Evolutionary conservation across 2,888 invertebrate species (phyloP).

Genomic region (Heliconius hortense): DNA sequence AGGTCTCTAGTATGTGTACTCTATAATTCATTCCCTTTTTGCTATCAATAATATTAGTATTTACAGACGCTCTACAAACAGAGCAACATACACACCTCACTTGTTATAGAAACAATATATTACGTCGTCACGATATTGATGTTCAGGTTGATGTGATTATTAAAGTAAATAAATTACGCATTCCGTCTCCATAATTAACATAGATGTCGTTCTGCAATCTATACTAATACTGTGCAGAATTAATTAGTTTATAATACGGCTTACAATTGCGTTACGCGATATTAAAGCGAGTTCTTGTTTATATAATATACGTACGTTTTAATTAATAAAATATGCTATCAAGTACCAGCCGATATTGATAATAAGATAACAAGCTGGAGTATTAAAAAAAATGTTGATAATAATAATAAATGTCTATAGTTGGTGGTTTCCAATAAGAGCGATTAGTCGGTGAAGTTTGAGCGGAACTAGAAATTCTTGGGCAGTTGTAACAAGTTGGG

Average conservation of each 20-base stretch:
- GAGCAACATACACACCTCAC: background rate
- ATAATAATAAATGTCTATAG: background rate
- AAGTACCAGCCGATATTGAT: background rate
- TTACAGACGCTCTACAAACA: background rate
- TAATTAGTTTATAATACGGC: slow-evolving; percentile 38
- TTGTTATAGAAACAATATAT: background rate
- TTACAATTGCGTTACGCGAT: slow-evolving; percentile 28
- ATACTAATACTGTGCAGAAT: slow-evolving; percentile 41
- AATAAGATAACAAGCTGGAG: background rate
- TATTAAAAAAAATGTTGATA: background rate
- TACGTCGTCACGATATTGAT: slow-evolving; percentile 6
- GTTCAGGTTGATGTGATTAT: slow-evolving; percentile 31
- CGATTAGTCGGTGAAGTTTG: slow-evolving; percentile 71
- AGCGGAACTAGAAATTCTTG: slow-evolving; percentile 64
- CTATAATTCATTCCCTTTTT: background rate
- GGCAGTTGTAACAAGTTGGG: slow-evolving; percentile 77
- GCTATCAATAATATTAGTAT: background rate
- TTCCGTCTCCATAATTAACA: slow-evolving; percentile 38
- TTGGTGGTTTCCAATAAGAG: slow-evolving; percentile 27
- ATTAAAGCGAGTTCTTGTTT: slow-evolving; percentile 8
- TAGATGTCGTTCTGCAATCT: slow-evolving; percentile 37
- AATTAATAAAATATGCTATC: slow-evolving; percentile 1
- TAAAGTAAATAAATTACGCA: slow-evolving; percentile 33
- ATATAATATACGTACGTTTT: slow-evolving; percentile 9
- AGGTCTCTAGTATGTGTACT: background rate